Base-by-base conservation (phyloP, 92 coral and sea anemone genomes). In the Epizoanthus ramosus region DNA sequence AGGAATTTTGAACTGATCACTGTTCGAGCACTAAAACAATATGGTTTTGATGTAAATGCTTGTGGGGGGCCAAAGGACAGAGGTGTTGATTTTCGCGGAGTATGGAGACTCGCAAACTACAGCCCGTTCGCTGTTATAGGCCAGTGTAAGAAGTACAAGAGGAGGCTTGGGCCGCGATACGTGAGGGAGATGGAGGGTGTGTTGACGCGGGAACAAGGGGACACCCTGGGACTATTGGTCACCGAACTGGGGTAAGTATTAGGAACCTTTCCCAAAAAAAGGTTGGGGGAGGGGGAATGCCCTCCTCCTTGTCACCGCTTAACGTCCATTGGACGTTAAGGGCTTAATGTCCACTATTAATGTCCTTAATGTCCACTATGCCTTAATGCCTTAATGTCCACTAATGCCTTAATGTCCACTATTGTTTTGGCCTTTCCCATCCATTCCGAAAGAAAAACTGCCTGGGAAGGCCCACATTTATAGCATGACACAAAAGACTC, bases 11-110 rank as follows among this genome's bases (percentile, higher is more conserved):
- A 92, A 66, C 47, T 74, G 31, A 61, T 88, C 24, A 83, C 89
- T 6, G 92, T 83, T 25, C 67, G 76, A 59, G 59, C 86, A 60
- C 69, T 92, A 70, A 74, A 63, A 43, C 84, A 75, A 57, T 83
- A 87, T 28, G 77, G 88, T 16, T 85, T 92, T 19, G 87, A 88
- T 35, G 72, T 92, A 15, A 43, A n/a, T 52, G 63, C 58, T 14
- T 92, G 97, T 58, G 97, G 97, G 6, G 97, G 97, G 9, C 92
- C 97, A 6, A 88, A 74, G 52, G 97, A 92, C 84, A 87, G 85
- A 59, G 97, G 97, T 13, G 84, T 90, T 21, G 97, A 92, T 61
- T 92, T 92, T 63, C 87, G 94, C 31, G 97, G 97, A 5, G 72
- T 73, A 16, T 92, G 97, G 97, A 80, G 22, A 68, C 85, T 92